Evolutionary conservation across 2,797 vertebrate species (phyloP), one percentile per base, ranked within the genome.

Genomic region (Artibeus jamaicensis): DNA sequence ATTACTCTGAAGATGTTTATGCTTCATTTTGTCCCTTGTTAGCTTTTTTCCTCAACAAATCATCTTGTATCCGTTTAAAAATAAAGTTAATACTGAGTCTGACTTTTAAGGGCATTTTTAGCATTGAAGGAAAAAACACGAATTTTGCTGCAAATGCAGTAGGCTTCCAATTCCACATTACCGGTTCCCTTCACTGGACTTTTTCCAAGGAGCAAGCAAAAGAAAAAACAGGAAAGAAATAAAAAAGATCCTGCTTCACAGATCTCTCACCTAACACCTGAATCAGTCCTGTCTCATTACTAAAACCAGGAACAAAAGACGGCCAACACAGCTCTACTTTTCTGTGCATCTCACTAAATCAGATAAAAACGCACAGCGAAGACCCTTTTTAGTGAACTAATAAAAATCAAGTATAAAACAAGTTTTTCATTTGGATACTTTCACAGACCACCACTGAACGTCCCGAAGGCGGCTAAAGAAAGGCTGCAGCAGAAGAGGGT

Each of bases 281-380:
- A 86, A 50, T 71, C 65, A 7, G 74, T 0, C 0, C 71, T 39
- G 71, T 19, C 74, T 71, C 6, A n/a, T 48, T 15, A 21, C 62
- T 71, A 46, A 62, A 50, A 42, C 67, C 11, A 81, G n/a, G 62
- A 95, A 96, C 93, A 97, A 90, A 97, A 95, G 76, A n/a, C 62
- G 50, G 26, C 81, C 62, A 53, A 9, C 42, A 67, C 89, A 81
- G 87, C 91, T 82, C 22, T 21, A 18, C 79, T 84, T 84, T 48
- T 29, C 90, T 14, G 29, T 48, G 19, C 84, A 55, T 62, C 91
- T 86, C 93, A n/a, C 39, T 55, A 12, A 65, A 48, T 32, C 74
- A 24, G 59, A 48, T 2, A 5, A 21, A 32, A 76, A 91, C 9
- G 46, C 76, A 48, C 55, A 19, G 55, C 22, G 1, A 6, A 46